Evolutionary conservation across 2,888 invertebrate genomes (phyloP).

Genomic region (Lottia gigantea): DNA sequence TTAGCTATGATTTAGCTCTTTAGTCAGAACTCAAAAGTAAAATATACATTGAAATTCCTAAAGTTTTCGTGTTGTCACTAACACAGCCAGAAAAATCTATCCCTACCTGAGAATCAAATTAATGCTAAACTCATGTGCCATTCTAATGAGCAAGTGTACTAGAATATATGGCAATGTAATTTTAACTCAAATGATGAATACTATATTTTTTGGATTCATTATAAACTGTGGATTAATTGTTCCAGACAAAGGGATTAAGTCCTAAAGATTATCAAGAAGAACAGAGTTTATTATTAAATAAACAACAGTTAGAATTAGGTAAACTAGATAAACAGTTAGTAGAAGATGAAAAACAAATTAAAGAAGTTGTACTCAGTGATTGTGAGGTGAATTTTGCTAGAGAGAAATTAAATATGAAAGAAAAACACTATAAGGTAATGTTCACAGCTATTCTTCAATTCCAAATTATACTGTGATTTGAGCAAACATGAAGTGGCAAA

Average conservation of each 20-base stretch:
- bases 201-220: no score
- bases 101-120: no score
- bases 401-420: conserved; percentile 62
- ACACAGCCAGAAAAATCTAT: no score
- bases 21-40: no score
- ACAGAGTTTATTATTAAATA: conserved; percentile 53
- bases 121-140: no score
- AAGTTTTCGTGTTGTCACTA: no score
- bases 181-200: no score
- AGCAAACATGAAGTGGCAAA: no score
- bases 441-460: background rate
- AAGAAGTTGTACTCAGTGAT: conserved; percentile 57
- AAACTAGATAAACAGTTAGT: conserved; percentile 52
- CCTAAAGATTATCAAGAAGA: conserved; percentile 57
- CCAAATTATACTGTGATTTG: background rate
- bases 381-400: conserved; percentile 63
- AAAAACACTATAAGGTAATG: conserved; percentile 63
- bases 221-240: background rate
- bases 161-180: no score
- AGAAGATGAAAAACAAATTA: conserved; percentile 52
- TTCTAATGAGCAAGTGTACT: no score
- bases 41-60: no score
- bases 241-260: conserved; percentile 54
- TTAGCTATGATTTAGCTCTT: no score
- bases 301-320: conserved; percentile 60